A percentile compares a stretch with the other conserved stretches of the same genome.
These are phyloP conservation scores for Bombus ignitus DNA, from an alignment of 1,140 invertebrate species.

Conservation along the genomic window DNA sequence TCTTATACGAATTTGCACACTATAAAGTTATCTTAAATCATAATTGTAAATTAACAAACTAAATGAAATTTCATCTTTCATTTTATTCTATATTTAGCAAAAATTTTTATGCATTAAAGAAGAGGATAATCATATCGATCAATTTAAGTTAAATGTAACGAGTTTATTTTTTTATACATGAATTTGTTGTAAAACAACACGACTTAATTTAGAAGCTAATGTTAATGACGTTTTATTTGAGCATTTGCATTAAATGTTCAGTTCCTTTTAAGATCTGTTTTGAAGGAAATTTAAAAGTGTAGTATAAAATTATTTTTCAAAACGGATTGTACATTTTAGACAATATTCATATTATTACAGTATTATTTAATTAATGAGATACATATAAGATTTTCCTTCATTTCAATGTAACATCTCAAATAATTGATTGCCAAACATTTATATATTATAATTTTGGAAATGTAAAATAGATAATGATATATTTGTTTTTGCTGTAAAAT, in stretches of 20 bases:
- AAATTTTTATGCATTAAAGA: constrained; percentile 24
- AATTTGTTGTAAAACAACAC: constrained; percentile 51
- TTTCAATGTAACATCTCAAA: constrained; percentile 4
- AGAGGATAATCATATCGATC: constrained; percentile 23
- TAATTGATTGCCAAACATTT: neutral
- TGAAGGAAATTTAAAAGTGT: neutral
- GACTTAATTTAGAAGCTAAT: constrained; percentile 43
- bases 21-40: constrained; percentile 44
- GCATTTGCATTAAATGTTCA: constrained; percentile 29
- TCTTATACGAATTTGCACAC: constrained; percentile 53
- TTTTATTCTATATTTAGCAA: constrained; percentile 31
- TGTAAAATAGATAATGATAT: constrained; percentile 37
- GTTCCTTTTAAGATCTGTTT: constrained; percentile 27
- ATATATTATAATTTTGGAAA: neutral
- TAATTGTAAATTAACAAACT: constrained; percentile 34
- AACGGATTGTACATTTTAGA: constrained; percentile 53
- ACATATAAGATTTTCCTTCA: constrained; percentile 1
- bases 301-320: constrained; percentile 5
- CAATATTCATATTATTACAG: constrained; percentile 28
- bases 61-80: constrained; percentile 35
- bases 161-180: constrained; percentile 64
- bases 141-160: constrained; percentile 49
- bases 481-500: constrained; percentile 50
- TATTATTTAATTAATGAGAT: constrained; percentile 50
- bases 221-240: constrained; percentile 23